Conservation (phyloP, 2,113 vertebrate genomes). For the Poicephalus gulielmi region DNA sequence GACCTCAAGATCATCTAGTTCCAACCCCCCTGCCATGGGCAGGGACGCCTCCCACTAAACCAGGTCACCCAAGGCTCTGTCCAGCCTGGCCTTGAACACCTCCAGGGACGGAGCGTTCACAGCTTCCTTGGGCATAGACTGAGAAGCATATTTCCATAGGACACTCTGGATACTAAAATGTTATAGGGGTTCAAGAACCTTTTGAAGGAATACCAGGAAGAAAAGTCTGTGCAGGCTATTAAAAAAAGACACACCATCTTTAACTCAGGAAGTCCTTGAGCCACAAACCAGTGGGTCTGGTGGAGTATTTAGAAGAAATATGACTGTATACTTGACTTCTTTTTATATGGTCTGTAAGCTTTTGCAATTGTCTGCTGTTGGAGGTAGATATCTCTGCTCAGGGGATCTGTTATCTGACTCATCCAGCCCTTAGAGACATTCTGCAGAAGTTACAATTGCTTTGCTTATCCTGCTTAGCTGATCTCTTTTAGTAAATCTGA, state of each 20-base stretch:
- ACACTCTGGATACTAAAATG: not conserved
- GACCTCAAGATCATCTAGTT: too few relatives aligned
- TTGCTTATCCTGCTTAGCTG: not conserved
- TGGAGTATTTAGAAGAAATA: conserved; percentile 40
- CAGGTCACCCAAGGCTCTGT: too few relatives aligned
- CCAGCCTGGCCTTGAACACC: too few relatives aligned
- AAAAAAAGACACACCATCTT: not conserved
- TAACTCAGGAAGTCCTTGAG: conserved; percentile 13
- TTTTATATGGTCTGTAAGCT: conserved; percentile 10
- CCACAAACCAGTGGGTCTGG: conserved; percentile 27
- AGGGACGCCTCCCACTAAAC: too few relatives aligned
- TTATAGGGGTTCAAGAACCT: not conserved
- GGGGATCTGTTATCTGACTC: conserved; percentile 33
- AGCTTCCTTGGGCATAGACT: not conserved
- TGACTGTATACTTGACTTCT: not conserved
- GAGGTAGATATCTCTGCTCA: not conserved
- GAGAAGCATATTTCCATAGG: not conserved
- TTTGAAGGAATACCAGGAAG: not conserved
- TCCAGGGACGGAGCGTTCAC: too few relatives aligned
- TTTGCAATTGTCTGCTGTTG: not conserved
- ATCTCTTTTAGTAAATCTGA: not conserved
- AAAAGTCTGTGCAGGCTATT: not conserved
- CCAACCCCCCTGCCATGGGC: too few relatives aligned
- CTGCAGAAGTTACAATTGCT: conserved; percentile 1
- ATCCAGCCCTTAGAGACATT: not conserved